These are phyloP conservation scores for Lordiphosa andalusiaca DNA, from an alignment of 2,888 invertebrate species.

Conservation along the genomic window DNA sequence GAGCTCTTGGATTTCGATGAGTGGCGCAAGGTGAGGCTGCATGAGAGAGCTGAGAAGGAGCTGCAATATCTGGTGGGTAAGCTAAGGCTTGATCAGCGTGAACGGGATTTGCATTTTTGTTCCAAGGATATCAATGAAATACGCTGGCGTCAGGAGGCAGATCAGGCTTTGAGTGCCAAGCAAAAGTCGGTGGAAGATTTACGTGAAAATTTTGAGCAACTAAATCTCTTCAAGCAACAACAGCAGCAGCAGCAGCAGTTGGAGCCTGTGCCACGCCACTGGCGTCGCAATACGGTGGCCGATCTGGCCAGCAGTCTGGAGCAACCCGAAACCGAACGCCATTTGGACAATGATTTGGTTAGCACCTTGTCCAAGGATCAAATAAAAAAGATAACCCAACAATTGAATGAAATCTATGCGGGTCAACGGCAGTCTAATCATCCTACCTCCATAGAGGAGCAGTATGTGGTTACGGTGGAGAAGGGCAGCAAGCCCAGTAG, in stretches of 20 bases:
- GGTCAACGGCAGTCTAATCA: slow-evolving; percentile 69
- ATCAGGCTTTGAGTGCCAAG: slow-evolving; percentile 89
- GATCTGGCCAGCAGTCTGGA: slow-evolving; percentile 88
- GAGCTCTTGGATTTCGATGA: slow-evolving; percentile 93
- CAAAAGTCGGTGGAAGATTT: slow-evolving; percentile 94
- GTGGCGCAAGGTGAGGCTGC: slow-evolving; percentile 89
- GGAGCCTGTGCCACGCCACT: slow-evolving; percentile 80
- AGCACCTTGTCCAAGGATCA: slow-evolving; percentile 92
- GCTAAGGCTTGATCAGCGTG: slow-evolving; percentile 88
- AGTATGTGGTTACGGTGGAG: slow-evolving; percentile 84
- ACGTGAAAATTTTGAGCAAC: slow-evolving; percentile 87
- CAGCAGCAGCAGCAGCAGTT: slow-evolving; percentile 83
- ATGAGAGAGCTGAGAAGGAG: slow-evolving; percentile 91
- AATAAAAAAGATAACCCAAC: slow-evolving; percentile 88
- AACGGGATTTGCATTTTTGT: slow-evolving; percentile 91
- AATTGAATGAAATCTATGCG: slow-evolving; percentile 90
- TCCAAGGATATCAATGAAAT: slow-evolving; percentile 87
- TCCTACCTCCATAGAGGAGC: slow-evolving; percentile 76
- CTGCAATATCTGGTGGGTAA: slow-evolving; percentile 88
- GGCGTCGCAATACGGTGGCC: slow-evolving; percentile 91
- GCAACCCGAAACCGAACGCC: slow-evolving; percentile 81
- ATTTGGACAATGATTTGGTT: slow-evolving; percentile 89
- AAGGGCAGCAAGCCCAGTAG: slow-evolving; percentile 75
- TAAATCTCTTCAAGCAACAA: slow-evolving; percentile 81
- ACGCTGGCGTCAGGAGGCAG: slow-evolving; percentile 88